Conservation (phyloP, 2,888 invertebrate species). For the Tetragonula carbonaria region DNA sequence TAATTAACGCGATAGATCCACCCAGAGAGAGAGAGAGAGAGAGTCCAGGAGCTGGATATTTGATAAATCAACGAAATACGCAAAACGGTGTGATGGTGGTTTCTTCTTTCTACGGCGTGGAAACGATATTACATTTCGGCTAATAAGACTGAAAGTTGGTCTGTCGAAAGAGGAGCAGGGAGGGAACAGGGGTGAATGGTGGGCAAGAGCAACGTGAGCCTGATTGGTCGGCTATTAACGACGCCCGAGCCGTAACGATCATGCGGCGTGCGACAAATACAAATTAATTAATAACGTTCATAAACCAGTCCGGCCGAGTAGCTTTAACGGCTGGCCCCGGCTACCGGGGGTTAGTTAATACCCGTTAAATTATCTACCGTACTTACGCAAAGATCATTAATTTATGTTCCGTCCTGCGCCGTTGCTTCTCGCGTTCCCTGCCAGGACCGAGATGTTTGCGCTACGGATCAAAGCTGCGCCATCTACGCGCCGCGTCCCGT, state of each 20-base stretch:
- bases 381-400: slow-evolving; percentile 80
- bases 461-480: neutral
- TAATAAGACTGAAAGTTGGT: slow-evolving; percentile 54
- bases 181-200: too few species aligned
- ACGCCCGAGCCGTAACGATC: slow-evolving; percentile 70
- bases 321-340: slow-evolving; percentile 69
- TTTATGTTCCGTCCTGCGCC: slow-evolving; percentile 70
- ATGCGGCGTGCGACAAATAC: slow-evolving; percentile 74
- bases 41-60: slow-evolving; percentile 25
- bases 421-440: slow-evolving; percentile 1
- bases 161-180: neutral
- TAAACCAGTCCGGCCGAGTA: slow-evolving; percentile 72
- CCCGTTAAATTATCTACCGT: slow-evolving; percentile 79
- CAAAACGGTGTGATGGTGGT: slow-evolving; percentile 6
- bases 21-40: neutral
- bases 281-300: slow-evolving; percentile 81
- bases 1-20: slow-evolving; percentile 39
- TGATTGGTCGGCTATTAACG: slow-evolving; percentile 71
- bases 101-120: slow-evolving; percentile 8
- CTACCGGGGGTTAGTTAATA: slow-evolving; percentile 76
- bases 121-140: slow-evolving; percentile 37
- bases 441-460: neutral
- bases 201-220: slow-evolving; percentile 15
- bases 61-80: slow-evolving; percentile 42
- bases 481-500: neutral